Percentiles rank a stretch among this genome's conserved stretches.
phyloP scores from a whole-genome alignment of 2,797 vertebrate genomes.

The Novumbra hubbsi region DNA sequence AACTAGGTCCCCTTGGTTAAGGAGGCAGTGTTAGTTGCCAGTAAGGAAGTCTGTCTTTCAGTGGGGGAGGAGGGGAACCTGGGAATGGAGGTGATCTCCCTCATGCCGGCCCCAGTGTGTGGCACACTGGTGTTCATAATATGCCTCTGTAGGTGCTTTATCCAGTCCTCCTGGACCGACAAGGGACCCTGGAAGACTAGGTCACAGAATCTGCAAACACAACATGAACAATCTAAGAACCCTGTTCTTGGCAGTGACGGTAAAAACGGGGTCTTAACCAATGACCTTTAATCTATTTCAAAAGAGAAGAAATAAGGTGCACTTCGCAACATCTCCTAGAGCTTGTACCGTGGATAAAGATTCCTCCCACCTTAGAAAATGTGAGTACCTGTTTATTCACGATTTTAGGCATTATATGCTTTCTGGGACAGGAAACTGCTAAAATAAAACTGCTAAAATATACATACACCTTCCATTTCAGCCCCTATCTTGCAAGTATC shows the following conservation, averaged over 20 bases:
- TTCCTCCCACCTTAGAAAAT: background rate
- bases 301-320: background rate
- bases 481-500: too few relatives aligned
- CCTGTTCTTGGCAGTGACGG: background rate
- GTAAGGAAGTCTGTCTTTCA: conserved; percentile 68
- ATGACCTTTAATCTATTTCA: background rate
- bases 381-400: background rate
- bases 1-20: conserved; percentile 75
- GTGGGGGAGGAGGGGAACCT: conserved; percentile 67
- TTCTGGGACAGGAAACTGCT: too few relatives aligned
- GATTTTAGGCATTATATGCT: background rate
- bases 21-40: conserved; percentile 87
- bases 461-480: too few relatives aligned
- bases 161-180: conserved; percentile 99
- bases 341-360: background rate
- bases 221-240: conserved; percentile 4
- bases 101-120: conserved; percentile 95
- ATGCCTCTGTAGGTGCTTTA: conserved; percentile 99
- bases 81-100: conserved; percentile 88
- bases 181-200: conserved; percentile 98
- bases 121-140: conserved; percentile 98
- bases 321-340: background rate
- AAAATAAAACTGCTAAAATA: too few relatives aligned
- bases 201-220: conserved; percentile 89
- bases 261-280: background rate